Conservation (phyloP, 2,797 vertebrate species). For the Dryobates pubescens region DNA sequence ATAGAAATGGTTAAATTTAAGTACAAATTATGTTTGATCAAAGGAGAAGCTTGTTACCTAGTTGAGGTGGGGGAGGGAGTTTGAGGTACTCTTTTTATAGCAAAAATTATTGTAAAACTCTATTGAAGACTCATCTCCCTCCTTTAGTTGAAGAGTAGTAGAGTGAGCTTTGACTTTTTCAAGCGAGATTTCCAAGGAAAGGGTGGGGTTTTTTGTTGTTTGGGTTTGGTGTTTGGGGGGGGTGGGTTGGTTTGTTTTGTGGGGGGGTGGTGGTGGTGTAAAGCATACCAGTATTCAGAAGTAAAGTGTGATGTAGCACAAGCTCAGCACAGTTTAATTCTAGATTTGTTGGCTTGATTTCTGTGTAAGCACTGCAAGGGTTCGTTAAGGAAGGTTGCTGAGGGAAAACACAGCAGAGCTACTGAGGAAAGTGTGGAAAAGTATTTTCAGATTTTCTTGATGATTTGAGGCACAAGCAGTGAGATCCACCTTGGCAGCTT, state of each 20-base stretch:
- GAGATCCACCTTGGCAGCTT: neutral
- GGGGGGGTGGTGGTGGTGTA: neutral
- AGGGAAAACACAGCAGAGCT: neutral
- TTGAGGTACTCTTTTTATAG: neutral
- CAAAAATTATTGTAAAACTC: neutral
- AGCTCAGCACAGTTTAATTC: neutral
- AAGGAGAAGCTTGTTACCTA: slow-evolving; percentile 9
- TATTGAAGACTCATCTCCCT: neutral
- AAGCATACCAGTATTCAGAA: neutral
- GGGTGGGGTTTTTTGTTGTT: neutral
- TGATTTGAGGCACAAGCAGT: neutral
- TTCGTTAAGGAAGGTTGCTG: neutral
- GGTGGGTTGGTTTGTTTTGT: neutral
- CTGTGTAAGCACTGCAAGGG: neutral
- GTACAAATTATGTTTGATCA: slow-evolving; percentile 3
- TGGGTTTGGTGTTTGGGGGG: neutral
- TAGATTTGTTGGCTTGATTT: neutral
- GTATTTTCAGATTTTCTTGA: neutral
- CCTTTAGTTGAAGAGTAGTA: neutral
- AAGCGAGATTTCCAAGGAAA: neutral
- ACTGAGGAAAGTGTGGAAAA: neutral
- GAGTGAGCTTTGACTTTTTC: neutral
- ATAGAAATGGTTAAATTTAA: neutral
- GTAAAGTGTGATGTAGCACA: neutral
- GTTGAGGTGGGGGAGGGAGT: slow-evolving; percentile 14